phyloP scores from a whole-genome alignment of 2,888 invertebrate genomes.

The Callosobruchus maculatus region DNA sequence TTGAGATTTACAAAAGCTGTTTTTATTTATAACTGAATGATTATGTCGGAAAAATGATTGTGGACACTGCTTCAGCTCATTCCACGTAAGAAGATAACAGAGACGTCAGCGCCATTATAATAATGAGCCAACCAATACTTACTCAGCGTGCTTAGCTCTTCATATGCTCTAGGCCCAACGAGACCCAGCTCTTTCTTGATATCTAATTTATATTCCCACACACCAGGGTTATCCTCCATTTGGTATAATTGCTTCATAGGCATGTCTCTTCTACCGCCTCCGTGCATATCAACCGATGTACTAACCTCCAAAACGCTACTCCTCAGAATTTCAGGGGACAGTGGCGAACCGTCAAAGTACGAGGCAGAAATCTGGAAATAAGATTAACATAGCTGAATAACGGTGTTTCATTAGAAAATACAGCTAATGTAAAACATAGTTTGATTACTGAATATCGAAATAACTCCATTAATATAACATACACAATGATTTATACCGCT shows the following conservation, averaged over 20 bases:
- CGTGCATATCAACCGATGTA: slow-evolving; percentile 59
- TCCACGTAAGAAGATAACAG: no score
- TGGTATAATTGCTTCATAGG: slow-evolving; percentile 60
- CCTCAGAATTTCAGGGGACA: slow-evolving; percentile 61
- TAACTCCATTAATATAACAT: no score
- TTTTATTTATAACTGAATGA: no score
- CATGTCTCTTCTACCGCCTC: slow-evolving; percentile 63
- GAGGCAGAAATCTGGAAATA: slow-evolving; percentile 73
- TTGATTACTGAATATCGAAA: no score
- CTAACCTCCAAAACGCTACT: slow-evolving; percentile 66
- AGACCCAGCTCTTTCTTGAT: slow-evolving; percentile 62
- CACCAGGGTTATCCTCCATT: slow-evolving; percentile 65
- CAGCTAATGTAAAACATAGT: no score
- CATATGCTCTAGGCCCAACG: slow-evolving; percentile 35
- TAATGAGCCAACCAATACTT: no score
- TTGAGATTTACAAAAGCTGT: no score
- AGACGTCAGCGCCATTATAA: no score
- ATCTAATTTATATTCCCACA: slow-evolving; percentile 82
- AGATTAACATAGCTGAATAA: neutral
- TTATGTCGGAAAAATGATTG: no score
- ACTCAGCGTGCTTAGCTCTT: slow-evolving; percentile 38
- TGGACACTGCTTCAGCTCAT: no score
- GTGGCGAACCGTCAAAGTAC: slow-evolving; percentile 84
- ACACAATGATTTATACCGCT: no score
- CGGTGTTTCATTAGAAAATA: no score